Conservation (phyloP, 1,140 invertebrate genomes). For the Pygmarrhopalites habei region DNA sequence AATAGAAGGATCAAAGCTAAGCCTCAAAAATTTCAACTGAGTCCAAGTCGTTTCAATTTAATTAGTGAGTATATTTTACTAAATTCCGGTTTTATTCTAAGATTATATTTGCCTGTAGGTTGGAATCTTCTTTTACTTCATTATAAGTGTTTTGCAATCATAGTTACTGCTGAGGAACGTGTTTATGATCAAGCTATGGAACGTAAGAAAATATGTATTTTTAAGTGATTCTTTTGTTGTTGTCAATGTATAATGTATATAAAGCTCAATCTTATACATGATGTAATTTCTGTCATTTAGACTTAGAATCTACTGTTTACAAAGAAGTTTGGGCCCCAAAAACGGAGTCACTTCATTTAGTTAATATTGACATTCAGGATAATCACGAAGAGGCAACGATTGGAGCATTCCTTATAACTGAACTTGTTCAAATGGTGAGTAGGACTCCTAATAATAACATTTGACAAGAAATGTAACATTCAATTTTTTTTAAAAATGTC, state of each 20-base stretch:
- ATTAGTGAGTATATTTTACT: too few relatives aligned
- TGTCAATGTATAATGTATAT: too few relatives aligned
- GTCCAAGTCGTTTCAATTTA: constrained; percentile 88
- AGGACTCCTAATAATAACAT: too few relatives aligned
- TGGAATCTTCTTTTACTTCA: too few relatives aligned
- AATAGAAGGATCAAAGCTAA: constrained; percentile 90
- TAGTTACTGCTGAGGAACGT: constrained; percentile 95
- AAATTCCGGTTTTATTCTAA: too few relatives aligned
- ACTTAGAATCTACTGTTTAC: not conserved
- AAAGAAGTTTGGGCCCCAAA: not conserved
- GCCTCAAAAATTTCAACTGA: constrained; percentile 90
- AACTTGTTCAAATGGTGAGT: constrained; percentile 79
- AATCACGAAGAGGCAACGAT: constrained; percentile 99
- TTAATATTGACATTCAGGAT: constrained; percentile 99
- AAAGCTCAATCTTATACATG: too few relatives aligned
- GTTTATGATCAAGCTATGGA: constrained; percentile 90
- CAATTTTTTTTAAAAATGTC: constrained; percentile 46
- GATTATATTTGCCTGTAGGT: too few relatives aligned
- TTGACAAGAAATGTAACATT: not conserved
- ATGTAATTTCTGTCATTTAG: too few relatives aligned
- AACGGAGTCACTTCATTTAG: constrained; percentile 70
- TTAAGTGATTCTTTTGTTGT: too few relatives aligned
- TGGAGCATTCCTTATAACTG: constrained; percentile 95
- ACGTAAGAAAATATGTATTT: constrained; percentile 50
- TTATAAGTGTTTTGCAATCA: too few relatives aligned